Percentiles rank a stretch among this genome's conserved stretches.
These are phyloP conservation scores for Volucella inanis DNA, from an alignment of 2,888 invertebrate genomes.

Conservation along the genomic window DNA sequence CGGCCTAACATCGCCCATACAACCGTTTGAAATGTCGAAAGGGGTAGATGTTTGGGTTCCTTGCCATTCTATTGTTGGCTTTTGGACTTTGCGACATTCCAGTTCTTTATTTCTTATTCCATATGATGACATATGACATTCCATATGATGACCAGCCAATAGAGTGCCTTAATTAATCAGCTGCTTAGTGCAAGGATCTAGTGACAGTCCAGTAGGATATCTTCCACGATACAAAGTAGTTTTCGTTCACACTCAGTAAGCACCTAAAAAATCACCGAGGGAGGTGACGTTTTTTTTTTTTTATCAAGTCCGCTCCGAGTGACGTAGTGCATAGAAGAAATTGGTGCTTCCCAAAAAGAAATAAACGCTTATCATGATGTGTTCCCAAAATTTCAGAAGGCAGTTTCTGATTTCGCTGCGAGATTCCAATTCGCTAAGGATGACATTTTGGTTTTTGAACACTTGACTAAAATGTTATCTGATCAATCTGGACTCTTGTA, in stretches of 20 bases:
- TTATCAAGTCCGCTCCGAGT: constrained; percentile 86
- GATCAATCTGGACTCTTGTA: constrained; percentile 80
- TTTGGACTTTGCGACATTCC: too few relatives aligned
- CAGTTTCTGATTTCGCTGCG: constrained; percentile 79
- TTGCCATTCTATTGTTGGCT: too few relatives aligned
- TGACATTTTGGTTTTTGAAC: constrained; percentile 83
- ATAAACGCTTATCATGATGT: constrained; percentile 83
- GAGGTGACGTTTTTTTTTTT: constrained; percentile 85
- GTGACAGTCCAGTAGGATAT: constrained; percentile 79
- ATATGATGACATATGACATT: too few relatives aligned
- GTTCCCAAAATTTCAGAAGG: constrained; percentile 81
- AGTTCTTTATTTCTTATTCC: too few relatives aligned
- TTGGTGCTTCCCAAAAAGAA: constrained; percentile 84
- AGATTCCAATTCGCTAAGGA: constrained; percentile 82
- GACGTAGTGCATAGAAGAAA: constrained; percentile 83
- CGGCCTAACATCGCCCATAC: too few relatives aligned
- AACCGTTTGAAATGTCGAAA: too few relatives aligned
- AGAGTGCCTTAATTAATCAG: constrained; percentile 76
- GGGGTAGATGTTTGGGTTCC: too few relatives aligned
- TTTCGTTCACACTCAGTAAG: constrained; percentile 77
- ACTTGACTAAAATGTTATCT: constrained; percentile 80
- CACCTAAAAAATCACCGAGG: constrained; percentile 73
- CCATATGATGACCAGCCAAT: background rate
- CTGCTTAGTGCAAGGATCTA: constrained; percentile 77
- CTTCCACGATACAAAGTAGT: constrained; percentile 80